Evolutionary conservation across 1,140 invertebrate species (phyloP).

Genomic region (Hesperophylax magnus): DNA sequence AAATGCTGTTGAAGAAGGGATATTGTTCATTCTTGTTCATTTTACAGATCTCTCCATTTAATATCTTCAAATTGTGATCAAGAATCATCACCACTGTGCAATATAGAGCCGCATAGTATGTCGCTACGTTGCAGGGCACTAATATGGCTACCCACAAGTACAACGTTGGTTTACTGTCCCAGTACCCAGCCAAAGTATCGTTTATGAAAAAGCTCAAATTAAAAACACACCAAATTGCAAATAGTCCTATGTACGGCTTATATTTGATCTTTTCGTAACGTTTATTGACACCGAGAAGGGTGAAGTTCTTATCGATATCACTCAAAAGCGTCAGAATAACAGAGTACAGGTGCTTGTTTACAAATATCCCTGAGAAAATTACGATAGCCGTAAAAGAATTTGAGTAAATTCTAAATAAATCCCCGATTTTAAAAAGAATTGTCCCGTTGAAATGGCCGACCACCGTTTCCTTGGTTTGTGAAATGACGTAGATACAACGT

Average conservation of each 20-base stretch:
- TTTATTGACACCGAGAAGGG: not conserved
- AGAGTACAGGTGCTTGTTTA: not conserved
- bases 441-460: not conserved
- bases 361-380: not conserved
- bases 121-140: not conserved
- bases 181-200: not conserved
- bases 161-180: not conserved
- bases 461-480: not conserved
- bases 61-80: not conserved
- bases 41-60: constrained; percentile 4
- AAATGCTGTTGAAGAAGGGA: not conserved
- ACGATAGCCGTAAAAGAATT: not conserved
- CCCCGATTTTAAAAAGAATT: not conserved
- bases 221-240: not conserved
- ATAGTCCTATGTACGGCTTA: not conserved
- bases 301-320: not conserved
- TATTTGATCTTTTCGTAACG: not conserved
- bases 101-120: not conserved
- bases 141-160: not conserved
- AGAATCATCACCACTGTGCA: not conserved
- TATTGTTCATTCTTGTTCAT: not conserved
- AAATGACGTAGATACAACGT: not conserved
- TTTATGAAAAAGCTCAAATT: not conserved
- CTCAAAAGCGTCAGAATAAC: not conserved
- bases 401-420: constrained; percentile 3